phyloP scores from a whole-genome alignment of 2,113 vertebrate species.

The Eleginops maclovinus region DNA sequence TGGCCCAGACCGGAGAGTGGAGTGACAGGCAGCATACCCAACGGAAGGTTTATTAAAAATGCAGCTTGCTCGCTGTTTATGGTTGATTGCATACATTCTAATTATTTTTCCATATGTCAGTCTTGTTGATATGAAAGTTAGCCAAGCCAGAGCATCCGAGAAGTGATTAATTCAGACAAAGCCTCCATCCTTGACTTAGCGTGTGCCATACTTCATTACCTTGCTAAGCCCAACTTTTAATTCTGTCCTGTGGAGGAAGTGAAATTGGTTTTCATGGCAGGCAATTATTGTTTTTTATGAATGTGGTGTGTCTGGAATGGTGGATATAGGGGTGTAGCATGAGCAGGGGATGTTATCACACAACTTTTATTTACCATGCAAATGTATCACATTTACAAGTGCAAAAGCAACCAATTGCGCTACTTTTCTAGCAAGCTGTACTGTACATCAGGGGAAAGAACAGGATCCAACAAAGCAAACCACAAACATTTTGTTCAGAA shows the following conservation, averaged over 20 bases:
- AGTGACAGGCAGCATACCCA: constrained; percentile 73
- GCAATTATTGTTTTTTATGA: constrained; percentile 68
- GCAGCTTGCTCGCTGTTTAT: constrained; percentile 58
- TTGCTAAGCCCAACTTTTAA: constrained; percentile 73
- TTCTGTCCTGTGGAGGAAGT: constrained; percentile 63
- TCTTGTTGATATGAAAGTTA: constrained; percentile 69
- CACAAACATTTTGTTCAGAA: constrained; percentile 11
- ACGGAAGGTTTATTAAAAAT: constrained; percentile 64
- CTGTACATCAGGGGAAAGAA: constrained; percentile 7
- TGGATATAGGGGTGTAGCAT: constrained; percentile 45
- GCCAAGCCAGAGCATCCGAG: constrained; percentile 56
- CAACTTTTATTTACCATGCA: constrained; percentile 65
- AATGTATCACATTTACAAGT: constrained; percentile 57
- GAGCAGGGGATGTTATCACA: constrained; percentile 50
- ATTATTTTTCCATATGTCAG: constrained; percentile 77
- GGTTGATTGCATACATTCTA: constrained; percentile 67
- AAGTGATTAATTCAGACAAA: constrained; percentile 79
- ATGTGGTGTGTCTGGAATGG: constrained; percentile 62
- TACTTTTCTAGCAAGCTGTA: constrained; percentile 26
- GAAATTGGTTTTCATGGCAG: constrained; percentile 70
- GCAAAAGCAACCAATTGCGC: constrained; percentile 43
- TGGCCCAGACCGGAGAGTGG: constrained; percentile 32
- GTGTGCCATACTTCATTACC: constrained; percentile 71
- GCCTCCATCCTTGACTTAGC: constrained; percentile 68
- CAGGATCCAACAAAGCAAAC: constrained; percentile 27